Base-by-base conservation (phyloP, 2,113 vertebrate genomes). In the Alligator mississippiensis region DNA sequence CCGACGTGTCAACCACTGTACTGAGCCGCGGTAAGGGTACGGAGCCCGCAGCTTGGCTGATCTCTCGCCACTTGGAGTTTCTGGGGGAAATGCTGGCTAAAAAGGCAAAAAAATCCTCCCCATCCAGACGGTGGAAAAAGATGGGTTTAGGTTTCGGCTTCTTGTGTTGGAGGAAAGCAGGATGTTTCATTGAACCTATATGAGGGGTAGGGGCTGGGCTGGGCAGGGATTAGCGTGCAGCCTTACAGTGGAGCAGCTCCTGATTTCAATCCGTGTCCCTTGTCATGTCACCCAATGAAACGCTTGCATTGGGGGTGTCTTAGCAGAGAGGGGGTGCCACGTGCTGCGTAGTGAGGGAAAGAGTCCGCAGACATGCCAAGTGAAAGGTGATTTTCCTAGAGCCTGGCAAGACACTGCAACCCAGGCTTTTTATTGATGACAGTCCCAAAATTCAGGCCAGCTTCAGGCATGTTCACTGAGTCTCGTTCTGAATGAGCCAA, bases 401-500 rank as follows among this genome's bases (percentile, higher is more conserved):
- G 77, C 80, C 19, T 0, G 28, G 68, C n/a, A 57, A 18, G 61
- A 2, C 3, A 59, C 12, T 54, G 70, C 34, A 16, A 34, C n/a
- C 17, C 30, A 38, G 22, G 21, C 30, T 3, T 70, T 34, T 70
- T 70, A 34, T 34, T 38, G 10, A 8, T 47, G 47, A 47, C 8
- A 34, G 63, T 4, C 12, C 81, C 0, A 2, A 8, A 82, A 55
- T 15, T 77, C 80, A 57, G 84, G 34, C 10, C n/a, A 24, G 54
- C 7, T 7, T 17, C n/a, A 17, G 3, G 8, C 38, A 25, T 18
- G 7, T 84, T 58, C 47, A 17, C 2, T 0, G 77, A 0, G 0
- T 58, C 63, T 47, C 1, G 5, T 3, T 58, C 66, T 0, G 3
- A 68, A 80, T 0, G 0, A 0, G 18, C 12, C 0, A 1, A 59